These are phyloP conservation scores for Athalia rosae DNA, from an alignment of 2,888 invertebrate genomes.

Conservation along the genomic window DNA sequence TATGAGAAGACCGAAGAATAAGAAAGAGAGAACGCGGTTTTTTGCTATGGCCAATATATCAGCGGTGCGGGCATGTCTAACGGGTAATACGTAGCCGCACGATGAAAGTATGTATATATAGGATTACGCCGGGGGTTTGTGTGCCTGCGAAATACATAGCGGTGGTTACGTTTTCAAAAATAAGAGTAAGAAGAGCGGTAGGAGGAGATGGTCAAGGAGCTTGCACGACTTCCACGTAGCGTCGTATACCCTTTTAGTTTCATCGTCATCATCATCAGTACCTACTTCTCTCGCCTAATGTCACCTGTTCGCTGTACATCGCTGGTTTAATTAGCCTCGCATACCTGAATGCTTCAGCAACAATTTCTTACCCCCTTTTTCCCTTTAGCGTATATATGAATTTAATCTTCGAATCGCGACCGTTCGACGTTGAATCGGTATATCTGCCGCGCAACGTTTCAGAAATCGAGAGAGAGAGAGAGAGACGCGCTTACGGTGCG, in stretches of 20 bases:
- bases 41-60: slow-evolving; percentile 71
- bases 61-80: slow-evolving; percentile 71
- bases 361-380: neutral
- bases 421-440: too few relatives aligned
- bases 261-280: neutral
- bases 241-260: slow-evolving; percentile 16
- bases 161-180: too few relatives aligned
- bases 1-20: slow-evolving; percentile 7
- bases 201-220: neutral
- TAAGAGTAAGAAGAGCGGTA: neutral
- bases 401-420: neutral
- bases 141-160: too few relatives aligned
- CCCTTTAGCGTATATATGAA: neutral
- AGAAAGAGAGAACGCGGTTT: slow-evolving; percentile 66
- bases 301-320: slow-evolving; percentile 15
- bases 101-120: too few relatives aligned
- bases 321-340: slow-evolving; percentile 65
- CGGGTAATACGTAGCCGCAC: slow-evolving; percentile 65
- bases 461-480: too few relatives aligned
- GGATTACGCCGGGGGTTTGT: too few relatives aligned
- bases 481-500: too few relatives aligned
- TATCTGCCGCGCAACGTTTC: neutral
- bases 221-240: slow-evolving; percentile 2
- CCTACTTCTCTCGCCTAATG: slow-evolving; percentile 13
- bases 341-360: slow-evolving; percentile 51